These are phyloP conservation scores for Okapia johnstoni DNA, from an alignment of 2,113 vertebrate genomes.

Conservation along the genomic window DNA sequence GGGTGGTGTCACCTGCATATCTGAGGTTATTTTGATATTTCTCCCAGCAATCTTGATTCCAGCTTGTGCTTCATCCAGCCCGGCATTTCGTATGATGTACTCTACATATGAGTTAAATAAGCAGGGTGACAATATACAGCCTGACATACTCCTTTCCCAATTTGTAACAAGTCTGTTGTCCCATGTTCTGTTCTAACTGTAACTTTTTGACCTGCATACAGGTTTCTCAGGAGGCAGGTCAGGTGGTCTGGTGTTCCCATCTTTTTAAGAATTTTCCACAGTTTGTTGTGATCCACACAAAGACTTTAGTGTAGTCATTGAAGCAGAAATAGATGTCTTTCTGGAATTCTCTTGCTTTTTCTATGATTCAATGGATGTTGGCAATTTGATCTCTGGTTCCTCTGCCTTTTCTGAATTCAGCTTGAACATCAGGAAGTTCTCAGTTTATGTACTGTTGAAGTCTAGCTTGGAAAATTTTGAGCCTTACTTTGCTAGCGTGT, in stretches of 20 bases:
- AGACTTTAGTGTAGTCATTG: background rate
- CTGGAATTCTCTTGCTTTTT: background rate
- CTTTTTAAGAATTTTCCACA: background rate
- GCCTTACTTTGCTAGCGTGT: background rate
- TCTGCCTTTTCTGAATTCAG: background rate
- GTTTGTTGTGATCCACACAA: background rate
- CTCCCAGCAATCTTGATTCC: background rate
- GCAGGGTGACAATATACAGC: background rate
- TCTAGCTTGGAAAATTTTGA: background rate
- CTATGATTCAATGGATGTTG: background rate
- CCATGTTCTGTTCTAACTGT: background rate
- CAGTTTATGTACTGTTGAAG: background rate
- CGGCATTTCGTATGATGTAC: background rate
- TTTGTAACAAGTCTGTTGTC: background rate
- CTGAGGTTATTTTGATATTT: background rate
- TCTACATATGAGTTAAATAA: background rate
- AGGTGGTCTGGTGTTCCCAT: background rate
- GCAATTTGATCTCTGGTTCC: background rate
- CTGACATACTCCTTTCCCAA: background rate
- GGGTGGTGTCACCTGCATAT: background rate
- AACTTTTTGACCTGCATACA: background rate
- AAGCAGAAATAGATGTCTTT: background rate
- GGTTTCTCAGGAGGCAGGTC: background rate
- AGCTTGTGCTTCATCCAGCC: background rate
- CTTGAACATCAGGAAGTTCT: background rate